These are phyloP conservation scores for Lichenostomus cassidix DNA, from an alignment of 2,113 vertebrate species.

Conservation along the genomic window DNA sequence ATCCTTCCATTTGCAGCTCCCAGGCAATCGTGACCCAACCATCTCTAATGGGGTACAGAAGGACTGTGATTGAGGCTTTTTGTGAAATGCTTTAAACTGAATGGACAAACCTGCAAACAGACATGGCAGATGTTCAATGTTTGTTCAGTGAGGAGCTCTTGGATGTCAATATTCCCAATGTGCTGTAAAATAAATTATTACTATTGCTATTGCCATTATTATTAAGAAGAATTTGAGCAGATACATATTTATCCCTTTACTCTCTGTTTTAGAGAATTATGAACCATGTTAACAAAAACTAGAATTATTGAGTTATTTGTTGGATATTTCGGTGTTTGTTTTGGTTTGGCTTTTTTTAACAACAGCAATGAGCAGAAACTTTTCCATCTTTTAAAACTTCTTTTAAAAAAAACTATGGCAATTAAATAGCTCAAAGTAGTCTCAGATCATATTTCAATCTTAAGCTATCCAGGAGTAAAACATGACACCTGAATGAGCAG, in stretches of 20 bases:
- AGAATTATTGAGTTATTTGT: background rate
- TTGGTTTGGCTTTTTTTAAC: accelerated
- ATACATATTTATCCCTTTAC: background rate
- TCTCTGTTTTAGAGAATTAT: background rate
- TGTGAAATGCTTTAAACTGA: background rate
- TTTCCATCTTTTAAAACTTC: background rate
- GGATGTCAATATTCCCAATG: background rate
- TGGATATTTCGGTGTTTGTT: background rate
- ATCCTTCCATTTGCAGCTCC: conserved; percentile 7
- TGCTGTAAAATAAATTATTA: background rate
- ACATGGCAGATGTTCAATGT: background rate
- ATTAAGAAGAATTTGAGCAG: background rate
- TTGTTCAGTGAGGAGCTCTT: background rate
- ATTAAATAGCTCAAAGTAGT: background rate
- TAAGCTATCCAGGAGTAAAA: background rate
- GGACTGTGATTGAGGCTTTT: background rate
- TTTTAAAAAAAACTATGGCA: background rate
- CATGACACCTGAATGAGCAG: background rate
- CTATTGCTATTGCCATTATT: background rate
- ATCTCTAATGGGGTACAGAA: background rate
- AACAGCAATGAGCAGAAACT: background rate
- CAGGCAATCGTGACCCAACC: background rate
- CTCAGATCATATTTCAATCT: background rate
- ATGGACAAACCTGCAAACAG: background rate
- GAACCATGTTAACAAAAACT: background rate